These are phyloP conservation scores for Oceanodroma leucorhoa DNA, from an alignment of 2,797 vertebrate species.

Conservation along the genomic window DNA sequence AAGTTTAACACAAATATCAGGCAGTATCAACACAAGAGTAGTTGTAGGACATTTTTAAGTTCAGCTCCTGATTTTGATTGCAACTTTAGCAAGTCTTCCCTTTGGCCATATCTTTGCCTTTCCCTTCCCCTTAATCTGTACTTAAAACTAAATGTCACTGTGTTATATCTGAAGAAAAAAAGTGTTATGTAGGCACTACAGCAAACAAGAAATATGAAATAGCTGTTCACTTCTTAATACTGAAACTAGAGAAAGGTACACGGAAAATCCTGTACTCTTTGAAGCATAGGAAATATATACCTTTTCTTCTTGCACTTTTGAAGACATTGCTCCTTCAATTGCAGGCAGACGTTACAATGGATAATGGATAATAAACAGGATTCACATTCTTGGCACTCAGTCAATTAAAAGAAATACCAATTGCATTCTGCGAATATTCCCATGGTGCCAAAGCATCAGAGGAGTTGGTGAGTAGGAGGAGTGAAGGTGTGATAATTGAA, in stretches of 20 bases:
- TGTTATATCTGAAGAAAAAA: not conserved
- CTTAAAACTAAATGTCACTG: not conserved
- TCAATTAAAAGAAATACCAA: slow-evolving; percentile 70
- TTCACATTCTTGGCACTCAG: slow-evolving; percentile 54
- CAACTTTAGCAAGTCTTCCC: not conserved
- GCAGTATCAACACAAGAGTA: not conserved
- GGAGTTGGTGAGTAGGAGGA: slow-evolving; percentile 59
- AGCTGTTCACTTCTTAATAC: not conserved
- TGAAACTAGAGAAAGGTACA: not conserved
- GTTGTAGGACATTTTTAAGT: not conserved
- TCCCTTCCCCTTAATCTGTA: not conserved
- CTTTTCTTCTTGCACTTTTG: not conserved
- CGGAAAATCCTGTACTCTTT: not conserved
- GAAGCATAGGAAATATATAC: not conserved
- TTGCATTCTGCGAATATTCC: slow-evolving; percentile 66
- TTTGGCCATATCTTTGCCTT: not conserved
- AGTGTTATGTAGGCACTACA: not conserved
- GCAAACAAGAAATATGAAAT: not conserved
- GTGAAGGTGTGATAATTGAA: slow-evolving; percentile 77
- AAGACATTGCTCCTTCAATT: not conserved
- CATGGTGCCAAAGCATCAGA: slow-evolving; percentile 68
- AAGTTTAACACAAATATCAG: not conserved
- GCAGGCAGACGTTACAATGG: not conserved
- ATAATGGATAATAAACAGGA: slow-evolving; percentile 49
- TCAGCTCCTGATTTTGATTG: not conserved